phyloP scores from a whole-genome alignment of 1,140 invertebrate genomes.

The Drosophila mayri region DNA sequence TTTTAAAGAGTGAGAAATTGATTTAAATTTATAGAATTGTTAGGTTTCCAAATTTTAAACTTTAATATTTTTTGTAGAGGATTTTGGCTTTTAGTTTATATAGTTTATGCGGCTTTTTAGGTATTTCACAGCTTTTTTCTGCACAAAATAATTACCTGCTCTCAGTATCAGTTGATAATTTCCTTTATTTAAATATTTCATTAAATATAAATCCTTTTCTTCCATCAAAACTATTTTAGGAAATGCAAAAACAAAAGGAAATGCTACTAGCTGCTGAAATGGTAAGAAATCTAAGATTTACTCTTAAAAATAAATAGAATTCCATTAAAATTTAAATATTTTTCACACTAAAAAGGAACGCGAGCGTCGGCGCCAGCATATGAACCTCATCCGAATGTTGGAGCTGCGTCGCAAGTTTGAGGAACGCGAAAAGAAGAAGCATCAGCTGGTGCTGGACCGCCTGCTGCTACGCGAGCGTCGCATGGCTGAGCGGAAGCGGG shows the following conservation, averaged over 20 bases:
- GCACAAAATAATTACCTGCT: conserved; percentile 9
- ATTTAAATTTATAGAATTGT: no score
- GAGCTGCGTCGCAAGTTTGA: conserved; percentile 94
- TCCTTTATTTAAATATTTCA: conserved; percentile 87
- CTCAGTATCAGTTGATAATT: background rate
- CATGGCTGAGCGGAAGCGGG: conserved; percentile 92
- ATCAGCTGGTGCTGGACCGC: conserved; percentile 86
- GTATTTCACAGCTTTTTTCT: background rate
- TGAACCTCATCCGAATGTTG: conserved; percentile 93
- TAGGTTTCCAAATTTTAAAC: background rate
- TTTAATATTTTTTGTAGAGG: no score
- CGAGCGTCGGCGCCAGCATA: conserved; percentile 95
- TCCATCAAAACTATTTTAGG: conserved; percentile 86
- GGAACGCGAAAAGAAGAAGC: conserved; percentile 93
- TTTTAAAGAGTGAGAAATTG: background rate
- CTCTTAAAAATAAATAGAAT: background rate
- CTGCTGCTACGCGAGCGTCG: conserved; percentile 88
- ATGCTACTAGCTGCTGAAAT: conserved; percentile 93
- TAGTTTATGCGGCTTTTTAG: background rate
- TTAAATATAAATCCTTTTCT: background rate
- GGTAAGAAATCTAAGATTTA: conserved; percentile 86
- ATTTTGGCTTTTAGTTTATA: background rate
- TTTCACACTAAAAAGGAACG: conserved; percentile 88
- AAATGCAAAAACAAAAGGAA: conserved; percentile 94
- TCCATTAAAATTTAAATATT: background rate